Evolutionary conservation across 1,140 invertebrate species (phyloP).

Genomic region (Dicyema japonicum): DNA sequence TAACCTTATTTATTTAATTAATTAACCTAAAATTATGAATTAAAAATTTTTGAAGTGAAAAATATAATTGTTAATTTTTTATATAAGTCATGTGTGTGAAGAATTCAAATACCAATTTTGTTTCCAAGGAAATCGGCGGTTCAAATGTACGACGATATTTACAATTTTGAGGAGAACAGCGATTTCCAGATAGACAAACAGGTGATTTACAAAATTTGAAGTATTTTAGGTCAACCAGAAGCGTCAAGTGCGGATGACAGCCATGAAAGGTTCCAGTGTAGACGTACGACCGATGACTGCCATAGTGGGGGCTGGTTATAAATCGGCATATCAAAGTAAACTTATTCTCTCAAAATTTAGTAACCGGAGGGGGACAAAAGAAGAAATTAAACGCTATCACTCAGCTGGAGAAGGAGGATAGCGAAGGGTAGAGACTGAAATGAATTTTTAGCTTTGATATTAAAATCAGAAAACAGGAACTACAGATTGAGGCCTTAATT

Average conservation of each 20-base stretch:
- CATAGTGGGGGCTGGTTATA: slow-evolving; percentile 67
- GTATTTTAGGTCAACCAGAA: neutral
- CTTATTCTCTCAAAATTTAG: neutral
- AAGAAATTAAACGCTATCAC: neutral
- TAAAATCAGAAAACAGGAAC: slow-evolving; percentile 44
- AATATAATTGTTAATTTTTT: too few relatives aligned
- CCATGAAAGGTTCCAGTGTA: slow-evolving; percentile 8
- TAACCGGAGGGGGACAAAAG: neutral
- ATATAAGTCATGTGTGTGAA: too few relatives aligned
- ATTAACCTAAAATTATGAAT: too few relatives aligned
- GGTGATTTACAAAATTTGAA: too few relatives aligned
- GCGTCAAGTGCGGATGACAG: slow-evolving; percentile 5
- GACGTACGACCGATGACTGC: slow-evolving; percentile 54
- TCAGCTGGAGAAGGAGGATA: slow-evolving; percentile 4
- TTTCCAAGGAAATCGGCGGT: too few relatives aligned
- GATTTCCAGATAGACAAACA: too few relatives aligned
- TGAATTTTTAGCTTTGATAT: slow-evolving; percentile 35
- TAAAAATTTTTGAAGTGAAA: too few relatives aligned
- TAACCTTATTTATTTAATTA: too few relatives aligned
- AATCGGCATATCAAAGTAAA: slow-evolving; percentile 23
- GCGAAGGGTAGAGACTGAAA: slow-evolving; percentile 6
- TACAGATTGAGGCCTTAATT: slow-evolving; percentile 43
- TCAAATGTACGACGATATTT: too few relatives aligned
- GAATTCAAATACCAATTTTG: too few relatives aligned
- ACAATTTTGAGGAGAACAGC: too few relatives aligned